phyloP scores from a whole-genome alignment of 2,113 vertebrate genomes.

The Petrocephalus zakoni region DNA sequence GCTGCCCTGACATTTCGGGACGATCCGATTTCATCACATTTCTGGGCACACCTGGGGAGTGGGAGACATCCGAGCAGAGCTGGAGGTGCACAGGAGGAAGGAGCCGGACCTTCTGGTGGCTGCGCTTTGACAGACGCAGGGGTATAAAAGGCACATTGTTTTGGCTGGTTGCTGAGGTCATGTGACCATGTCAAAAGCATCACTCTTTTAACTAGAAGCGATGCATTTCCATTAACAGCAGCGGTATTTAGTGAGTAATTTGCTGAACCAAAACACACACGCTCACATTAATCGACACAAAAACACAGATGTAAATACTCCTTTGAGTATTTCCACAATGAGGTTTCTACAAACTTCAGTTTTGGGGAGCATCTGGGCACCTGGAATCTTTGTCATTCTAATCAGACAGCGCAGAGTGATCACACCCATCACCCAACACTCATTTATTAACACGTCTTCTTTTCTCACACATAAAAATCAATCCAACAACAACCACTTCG shows the following conservation, averaged over 20 bases:
- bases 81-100: neutral
- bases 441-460: neutral
- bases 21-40: neutral
- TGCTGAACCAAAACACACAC: neutral
- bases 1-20: neutral
- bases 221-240: neutral
- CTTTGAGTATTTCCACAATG: too few species aligned
- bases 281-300: neutral
- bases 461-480: neutral
- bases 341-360: neutral
- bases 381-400: neutral
- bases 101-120: neutral
- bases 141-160: neutral
- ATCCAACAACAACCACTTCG: neutral
- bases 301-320: neutral
- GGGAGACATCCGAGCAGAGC: neutral
- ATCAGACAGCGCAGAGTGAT: neutral
- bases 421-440: neutral
- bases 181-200: neutral
- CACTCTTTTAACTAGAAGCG: neutral
- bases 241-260: neutral
- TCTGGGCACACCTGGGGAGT: neutral
- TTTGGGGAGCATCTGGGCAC: neutral
- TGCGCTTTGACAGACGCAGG: neutral
- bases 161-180: neutral